Conservation (phyloP, 2,888 invertebrate species). For the Drosophila neotestacea region DNA sequence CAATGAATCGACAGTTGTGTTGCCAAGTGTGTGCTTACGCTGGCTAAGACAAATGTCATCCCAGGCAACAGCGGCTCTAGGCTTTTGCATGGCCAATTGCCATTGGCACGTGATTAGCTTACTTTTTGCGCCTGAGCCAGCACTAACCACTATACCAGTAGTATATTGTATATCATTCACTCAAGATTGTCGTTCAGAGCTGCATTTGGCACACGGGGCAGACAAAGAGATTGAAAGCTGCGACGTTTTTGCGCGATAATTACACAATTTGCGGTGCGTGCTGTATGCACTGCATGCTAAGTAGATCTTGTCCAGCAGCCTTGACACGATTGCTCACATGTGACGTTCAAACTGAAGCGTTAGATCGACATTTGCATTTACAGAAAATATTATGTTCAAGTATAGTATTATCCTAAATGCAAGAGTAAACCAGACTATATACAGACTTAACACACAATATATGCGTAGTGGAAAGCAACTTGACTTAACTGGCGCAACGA, state of each 20-base stretch:
- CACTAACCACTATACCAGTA: conserved; percentile 10
- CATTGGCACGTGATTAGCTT: conserved; percentile 79
- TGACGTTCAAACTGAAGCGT: conserved; percentile 16
- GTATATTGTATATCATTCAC: conserved; percentile 46
- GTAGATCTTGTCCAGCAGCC: conserved; percentile 50
- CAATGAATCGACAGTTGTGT: conserved; percentile 45
- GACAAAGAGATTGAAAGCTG: conserved; percentile 15
- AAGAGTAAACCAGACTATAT: not conserved
- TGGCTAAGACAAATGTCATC: conserved; percentile 71
- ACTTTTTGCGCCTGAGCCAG: conserved; percentile 43
- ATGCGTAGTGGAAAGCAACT: not conserved
- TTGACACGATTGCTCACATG: conserved; percentile 65
- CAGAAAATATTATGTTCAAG: not conserved
- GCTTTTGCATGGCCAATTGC: conserved; percentile 60
- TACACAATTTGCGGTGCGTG: conserved; percentile 58
- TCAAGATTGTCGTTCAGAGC: conserved; percentile 43
- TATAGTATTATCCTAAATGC: not conserved
- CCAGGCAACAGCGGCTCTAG: conserved; percentile 39
- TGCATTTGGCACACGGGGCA: conserved; percentile 25
- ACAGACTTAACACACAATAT: not conserved
- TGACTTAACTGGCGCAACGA: conserved; percentile 6
- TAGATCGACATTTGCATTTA: conserved; percentile 1
- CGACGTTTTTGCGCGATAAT: conserved; percentile 55
- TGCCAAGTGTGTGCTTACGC: conserved; percentile 43
- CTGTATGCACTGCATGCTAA: conserved; percentile 56